Conservation (phyloP, 1,140 invertebrate species). For the Oncopodura yosiiana region DNA sequence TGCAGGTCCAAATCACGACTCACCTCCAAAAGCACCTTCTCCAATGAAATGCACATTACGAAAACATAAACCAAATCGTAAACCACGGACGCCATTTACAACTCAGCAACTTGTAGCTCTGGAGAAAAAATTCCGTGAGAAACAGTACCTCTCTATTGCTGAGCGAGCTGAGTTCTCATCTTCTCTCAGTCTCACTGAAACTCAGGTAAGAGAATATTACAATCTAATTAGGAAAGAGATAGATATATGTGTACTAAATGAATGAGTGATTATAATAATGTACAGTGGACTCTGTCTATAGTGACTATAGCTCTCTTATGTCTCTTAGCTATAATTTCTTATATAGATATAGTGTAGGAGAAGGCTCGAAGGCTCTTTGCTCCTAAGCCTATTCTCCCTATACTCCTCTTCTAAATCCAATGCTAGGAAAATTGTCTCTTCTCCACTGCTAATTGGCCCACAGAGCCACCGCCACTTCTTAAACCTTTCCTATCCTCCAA, state of each 20-base stretch:
- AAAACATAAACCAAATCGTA: conserved; percentile 92
- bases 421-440: no score
- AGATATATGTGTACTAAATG: no score
- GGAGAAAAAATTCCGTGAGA: conserved; percentile 91
- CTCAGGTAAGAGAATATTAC: conserved; percentile 54
- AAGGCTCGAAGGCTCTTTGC: not conserved
- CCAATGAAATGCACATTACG: conserved; percentile 77
- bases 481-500: no score
- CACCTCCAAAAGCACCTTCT: conserved; percentile 53
- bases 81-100: conserved; percentile 94
- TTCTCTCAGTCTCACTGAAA: conserved; percentile 87
- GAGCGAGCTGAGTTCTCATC: conserved; percentile 93
- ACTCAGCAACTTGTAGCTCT: conserved; percentile 86
- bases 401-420: no score
- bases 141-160: conserved; percentile 92
- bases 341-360: not conserved
- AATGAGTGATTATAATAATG: no score
- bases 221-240: not conserved
- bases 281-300: no score
- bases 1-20: not conserved
- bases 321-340: no score
- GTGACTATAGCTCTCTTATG: no score
- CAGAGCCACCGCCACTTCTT: no score
- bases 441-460: no score
- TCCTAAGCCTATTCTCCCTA: no score